phyloP scores from a whole-genome alignment of 2,797 vertebrate species.

The Channallabes apus region DNA sequence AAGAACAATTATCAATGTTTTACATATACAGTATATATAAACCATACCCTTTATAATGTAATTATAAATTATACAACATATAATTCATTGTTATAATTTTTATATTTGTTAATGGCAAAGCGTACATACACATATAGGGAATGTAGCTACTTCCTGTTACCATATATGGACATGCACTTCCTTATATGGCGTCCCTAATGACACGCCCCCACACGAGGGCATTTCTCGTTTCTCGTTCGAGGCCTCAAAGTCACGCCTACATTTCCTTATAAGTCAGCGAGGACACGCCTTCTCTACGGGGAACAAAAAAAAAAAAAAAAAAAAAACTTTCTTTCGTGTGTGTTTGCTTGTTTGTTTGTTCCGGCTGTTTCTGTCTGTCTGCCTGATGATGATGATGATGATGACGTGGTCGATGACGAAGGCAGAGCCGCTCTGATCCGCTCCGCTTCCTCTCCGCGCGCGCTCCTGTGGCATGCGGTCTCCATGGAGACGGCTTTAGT shows the following conservation, averaged over 20 bases:
- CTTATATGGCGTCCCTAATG: conserved; percentile 1
- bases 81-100: too few species aligned
- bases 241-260: background rate
- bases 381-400: background rate
- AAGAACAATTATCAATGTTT: too few species aligned
- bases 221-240: background rate
- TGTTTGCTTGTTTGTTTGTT: background rate
- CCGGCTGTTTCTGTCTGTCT: background rate
- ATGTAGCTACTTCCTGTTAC: background rate
- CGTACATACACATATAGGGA: too few species aligned
- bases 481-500: conserved; percentile 69
- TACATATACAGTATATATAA: too few species aligned
- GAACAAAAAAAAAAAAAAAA: too few species aligned
- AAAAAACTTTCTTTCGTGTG: background rate
- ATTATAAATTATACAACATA: too few species aligned
- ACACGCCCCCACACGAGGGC: conserved; percentile 18
- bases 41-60: too few species aligned
- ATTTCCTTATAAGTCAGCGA: background rate
- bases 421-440: background rate
- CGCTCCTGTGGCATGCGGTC: conserved; percentile 63
- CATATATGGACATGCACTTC: conserved; percentile 4
- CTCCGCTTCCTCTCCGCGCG: background rate
- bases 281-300: background rate
- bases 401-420: background rate
- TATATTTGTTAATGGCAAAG: too few species aligned